Percentiles rank a stretch among this genome's conserved stretches.
phyloP scores from a whole-genome alignment of 2,113 vertebrate genomes.

The Amphiprion ocellaris region DNA sequence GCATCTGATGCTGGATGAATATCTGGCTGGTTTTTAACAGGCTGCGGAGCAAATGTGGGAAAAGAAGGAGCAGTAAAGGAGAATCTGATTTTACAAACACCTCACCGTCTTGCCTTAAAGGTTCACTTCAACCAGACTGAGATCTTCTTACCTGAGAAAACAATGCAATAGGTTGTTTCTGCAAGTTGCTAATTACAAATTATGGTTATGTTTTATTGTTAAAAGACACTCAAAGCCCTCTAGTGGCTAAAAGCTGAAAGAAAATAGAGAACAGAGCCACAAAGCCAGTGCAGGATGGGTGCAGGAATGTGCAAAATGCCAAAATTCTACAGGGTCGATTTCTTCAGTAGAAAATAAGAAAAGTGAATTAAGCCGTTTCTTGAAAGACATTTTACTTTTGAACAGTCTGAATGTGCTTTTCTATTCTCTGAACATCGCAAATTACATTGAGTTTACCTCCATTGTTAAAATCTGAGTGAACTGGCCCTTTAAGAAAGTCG shows the following conservation, averaged over 20 bases:
- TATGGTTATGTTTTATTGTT: not conserved
- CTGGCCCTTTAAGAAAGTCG: not conserved
- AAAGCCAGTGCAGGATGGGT: too few relatives aligned
- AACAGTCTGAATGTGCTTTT: too few relatives aligned
- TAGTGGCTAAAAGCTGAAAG: too few relatives aligned
- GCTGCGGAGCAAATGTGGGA: not conserved
- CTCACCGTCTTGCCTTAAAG: slow-evolving; percentile 7
- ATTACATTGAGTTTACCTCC: not conserved
- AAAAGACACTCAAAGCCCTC: too few relatives aligned
- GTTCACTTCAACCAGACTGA: slow-evolving; percentile 13
- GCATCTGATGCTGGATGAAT: slow-evolving; percentile 8
- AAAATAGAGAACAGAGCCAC: too few relatives aligned
- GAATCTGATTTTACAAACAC: not conserved
- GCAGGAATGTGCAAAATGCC: not conserved
- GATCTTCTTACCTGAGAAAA: not conserved
- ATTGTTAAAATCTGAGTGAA: not conserved
- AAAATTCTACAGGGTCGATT: not conserved
- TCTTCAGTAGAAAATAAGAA: not conserved
- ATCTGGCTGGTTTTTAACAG: slow-evolving; percentile 15
- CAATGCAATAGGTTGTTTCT: not conserved
- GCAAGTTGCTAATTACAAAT: not conserved
- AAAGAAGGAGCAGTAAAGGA: not conserved
- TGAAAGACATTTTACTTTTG: too few relatives aligned
- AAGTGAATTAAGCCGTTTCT: not conserved
- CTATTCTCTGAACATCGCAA: not conserved